Base-by-base conservation (phyloP, 2,113 vertebrate genomes). In the Cynocephalus volans region DNA sequence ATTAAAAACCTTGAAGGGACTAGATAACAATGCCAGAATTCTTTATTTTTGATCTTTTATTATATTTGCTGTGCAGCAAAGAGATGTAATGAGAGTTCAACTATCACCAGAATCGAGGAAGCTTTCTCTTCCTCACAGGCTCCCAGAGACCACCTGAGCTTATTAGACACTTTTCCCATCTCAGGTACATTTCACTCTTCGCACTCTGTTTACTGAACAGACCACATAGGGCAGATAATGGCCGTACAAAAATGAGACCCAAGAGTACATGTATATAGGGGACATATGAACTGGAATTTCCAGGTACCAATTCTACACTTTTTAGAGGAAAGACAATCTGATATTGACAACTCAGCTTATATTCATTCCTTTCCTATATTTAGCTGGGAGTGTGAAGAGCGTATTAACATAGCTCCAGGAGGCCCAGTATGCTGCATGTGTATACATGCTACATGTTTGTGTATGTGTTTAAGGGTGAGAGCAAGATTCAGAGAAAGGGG, bases 41-140 rank as follows among this genome's bases (percentile, higher is more conserved):
- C n/a, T 70, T 54, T 69, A 54, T 48, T 70, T 81, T 65, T 92
- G 19, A 26, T 45, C 2, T 56, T 81, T 45, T 36, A 4, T 67
- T 23, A 14, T 21, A 92, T 58, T 54, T 67, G 8, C 2, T 52
- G 52, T 2, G 14, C 56, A 54, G 62, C 5, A 17, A 28, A 31
- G 11, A 5, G 1, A 58, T 65, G 17, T 26, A 45, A 19, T 9
- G 5, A 48, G 7, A 56, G 0, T 0, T 82, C 24, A 26, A 60
- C 2, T 52, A 24, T 14, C 8, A 6, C 26, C 21, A 48, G 70
- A 70, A 58, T 11, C 28, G 70, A 50, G 26, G 5, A 60, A 26
- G 2, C 9, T 62, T 48, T 75, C 26, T 60, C 67, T 75, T 26
- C 26, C 10, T 64, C 13, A 65, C 12, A 10, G 21, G 54, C 19